phyloP scores from a whole-genome alignment of 2,797 vertebrate genomes.

The Bradypodion ventrale region DNA sequence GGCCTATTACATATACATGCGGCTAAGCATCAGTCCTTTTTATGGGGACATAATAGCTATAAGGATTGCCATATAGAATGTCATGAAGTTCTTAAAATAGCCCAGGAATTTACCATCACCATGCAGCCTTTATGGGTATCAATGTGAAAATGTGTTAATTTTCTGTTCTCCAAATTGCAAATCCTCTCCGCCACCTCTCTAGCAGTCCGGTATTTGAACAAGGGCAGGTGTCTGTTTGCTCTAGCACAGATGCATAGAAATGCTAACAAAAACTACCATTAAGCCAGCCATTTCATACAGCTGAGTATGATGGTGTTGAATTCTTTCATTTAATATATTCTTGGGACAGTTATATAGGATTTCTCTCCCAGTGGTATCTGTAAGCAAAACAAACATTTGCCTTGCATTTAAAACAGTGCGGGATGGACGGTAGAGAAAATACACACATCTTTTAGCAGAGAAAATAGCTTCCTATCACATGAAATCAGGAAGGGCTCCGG shows the following conservation, averaged over 20 bases:
- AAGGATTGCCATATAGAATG: too few relatives aligned
- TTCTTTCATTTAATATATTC: conserved; percentile 16
- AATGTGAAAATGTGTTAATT: neutral
- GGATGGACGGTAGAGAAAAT: neutral
- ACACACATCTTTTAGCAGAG: neutral
- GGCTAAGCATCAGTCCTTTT: neutral
- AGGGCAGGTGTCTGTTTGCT: neutral
- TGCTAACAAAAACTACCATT: neutral
- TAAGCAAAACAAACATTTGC: conserved; percentile 16
- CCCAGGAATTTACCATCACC: neutral
- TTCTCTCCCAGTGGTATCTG: neutral
- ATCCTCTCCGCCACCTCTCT: neutral
- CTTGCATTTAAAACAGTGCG: conserved; percentile 8
- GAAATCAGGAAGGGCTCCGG: neutral
- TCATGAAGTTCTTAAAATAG: neutral
- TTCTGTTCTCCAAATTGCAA: neutral
- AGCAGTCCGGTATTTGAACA: neutral
- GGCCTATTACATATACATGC: neutral
- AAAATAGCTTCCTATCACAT: neutral
- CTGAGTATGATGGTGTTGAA: neutral
- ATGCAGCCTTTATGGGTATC: neutral
- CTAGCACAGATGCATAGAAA: neutral
- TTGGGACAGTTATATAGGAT: neutral
- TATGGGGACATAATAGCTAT: neutral
- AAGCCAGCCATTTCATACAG: neutral